Evolutionary conservation across 2,888 invertebrate species (phyloP).

Genomic region (Phortica okadai): DNA sequence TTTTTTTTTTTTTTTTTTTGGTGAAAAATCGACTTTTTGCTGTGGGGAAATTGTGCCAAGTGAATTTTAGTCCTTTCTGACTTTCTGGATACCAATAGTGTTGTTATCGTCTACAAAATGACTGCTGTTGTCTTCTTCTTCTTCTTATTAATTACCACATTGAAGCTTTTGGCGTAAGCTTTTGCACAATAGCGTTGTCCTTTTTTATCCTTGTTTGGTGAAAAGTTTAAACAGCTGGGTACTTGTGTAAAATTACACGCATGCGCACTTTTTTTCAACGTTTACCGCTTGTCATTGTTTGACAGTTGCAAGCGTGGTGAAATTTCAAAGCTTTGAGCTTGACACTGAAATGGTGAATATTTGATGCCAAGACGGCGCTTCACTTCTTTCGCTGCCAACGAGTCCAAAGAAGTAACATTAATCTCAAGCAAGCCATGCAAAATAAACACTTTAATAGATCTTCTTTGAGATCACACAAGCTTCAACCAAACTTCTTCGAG

Average conservation of each 20-base stretch:
- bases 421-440: too few relatives aligned
- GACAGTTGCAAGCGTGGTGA: constrained; percentile 42
- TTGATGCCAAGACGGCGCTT: too few relatives aligned
- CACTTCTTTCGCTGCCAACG: too few relatives aligned
- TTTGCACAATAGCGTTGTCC: constrained; percentile 48
- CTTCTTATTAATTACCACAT: constrained; percentile 60
- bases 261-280: constrained; percentile 45
- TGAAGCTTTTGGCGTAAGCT: constrained; percentile 45
- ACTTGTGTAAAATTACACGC: constrained; percentile 39
- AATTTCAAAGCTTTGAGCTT: not conserved
- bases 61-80: constrained; percentile 47
- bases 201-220: constrained; percentile 48
- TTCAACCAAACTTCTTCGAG: too few relatives aligned
- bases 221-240: constrained; percentile 51
- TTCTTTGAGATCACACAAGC: too few relatives aligned
- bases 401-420: too few relatives aligned
- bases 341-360: constrained; percentile 19
- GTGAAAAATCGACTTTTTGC: constrained; percentile 70
- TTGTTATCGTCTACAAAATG: constrained; percentile 67
- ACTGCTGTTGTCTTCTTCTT: constrained; percentile 65
- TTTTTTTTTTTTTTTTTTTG: constrained; percentile 60
- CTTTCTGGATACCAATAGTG: constrained; percentile 67
- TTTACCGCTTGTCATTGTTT: constrained; percentile 43
- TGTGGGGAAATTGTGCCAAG: constrained; percentile 64
- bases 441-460: too few relatives aligned